These are phyloP conservation scores for Bergia sp. DNA, from an alignment of 92 coral and sea anemone genomes.

Conservation along the genomic window DNA sequence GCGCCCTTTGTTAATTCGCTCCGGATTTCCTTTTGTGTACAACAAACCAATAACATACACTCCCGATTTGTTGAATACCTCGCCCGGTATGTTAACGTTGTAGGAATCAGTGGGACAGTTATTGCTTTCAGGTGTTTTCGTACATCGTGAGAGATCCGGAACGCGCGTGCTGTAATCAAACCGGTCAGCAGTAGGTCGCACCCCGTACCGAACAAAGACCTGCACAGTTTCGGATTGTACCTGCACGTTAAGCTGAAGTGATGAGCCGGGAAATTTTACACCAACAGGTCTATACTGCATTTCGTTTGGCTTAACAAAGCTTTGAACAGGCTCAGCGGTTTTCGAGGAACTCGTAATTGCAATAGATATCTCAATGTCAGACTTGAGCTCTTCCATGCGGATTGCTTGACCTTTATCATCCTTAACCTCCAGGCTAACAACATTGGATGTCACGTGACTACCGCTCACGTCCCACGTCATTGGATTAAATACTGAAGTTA, in stretches of 20 bases:
- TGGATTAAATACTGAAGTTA: slow-evolving; percentile 61
- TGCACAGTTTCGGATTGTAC: slow-evolving; percentile 2
- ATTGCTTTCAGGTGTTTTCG: slow-evolving; percentile 1
- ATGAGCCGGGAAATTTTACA: slow-evolving; percentile 54
- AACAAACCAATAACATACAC: slow-evolving; percentile 67
- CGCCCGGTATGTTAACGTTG: slow-evolving; percentile 30
- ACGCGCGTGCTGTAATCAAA: slow-evolving; percentile 41
- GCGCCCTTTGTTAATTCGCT: background rate
- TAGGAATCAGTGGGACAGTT: slow-evolving; percentile 42
- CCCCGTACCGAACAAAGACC: slow-evolving; percentile 51
- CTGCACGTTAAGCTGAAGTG: slow-evolving; percentile 49
- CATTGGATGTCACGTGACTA: slow-evolving; percentile 52
- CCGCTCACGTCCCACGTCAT: slow-evolving; percentile 80
- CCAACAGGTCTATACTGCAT: slow-evolving; percentile 65
- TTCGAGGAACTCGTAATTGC: slow-evolving; percentile 33
- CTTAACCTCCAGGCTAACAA: slow-evolving; percentile 61
- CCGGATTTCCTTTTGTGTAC: slow-evolving; percentile 9
- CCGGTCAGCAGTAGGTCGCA: slow-evolving; percentile 58
- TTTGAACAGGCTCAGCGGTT: slow-evolving; percentile 11
- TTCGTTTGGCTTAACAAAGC: slow-evolving; percentile 66
- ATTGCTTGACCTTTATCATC: slow-evolving; percentile 57
- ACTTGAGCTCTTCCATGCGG: slow-evolving; percentile 48
- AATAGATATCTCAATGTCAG: slow-evolving; percentile 64
- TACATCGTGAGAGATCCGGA: slow-evolving; percentile 54
- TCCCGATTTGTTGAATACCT: slow-evolving; percentile 48